Evolutionary conservation across 1,140 invertebrate genomes (phyloP).

Genomic region (Atta cephalotes): DNA sequence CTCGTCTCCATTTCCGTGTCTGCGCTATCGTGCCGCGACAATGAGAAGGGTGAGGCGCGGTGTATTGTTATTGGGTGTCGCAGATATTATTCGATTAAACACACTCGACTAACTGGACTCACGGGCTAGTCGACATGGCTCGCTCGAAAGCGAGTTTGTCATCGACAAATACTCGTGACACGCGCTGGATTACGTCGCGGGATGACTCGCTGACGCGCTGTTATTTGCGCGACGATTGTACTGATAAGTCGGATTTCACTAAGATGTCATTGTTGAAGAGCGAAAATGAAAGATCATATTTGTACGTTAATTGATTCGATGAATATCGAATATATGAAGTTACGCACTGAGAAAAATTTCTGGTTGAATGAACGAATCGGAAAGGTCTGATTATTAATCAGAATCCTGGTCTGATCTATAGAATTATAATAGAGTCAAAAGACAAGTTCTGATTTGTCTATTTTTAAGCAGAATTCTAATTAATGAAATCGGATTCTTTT

Average conservation of each 20-base stretch:
- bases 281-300: neutral
- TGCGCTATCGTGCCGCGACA: constrained; percentile 16
- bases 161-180: constrained; percentile 73
- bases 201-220: constrained; percentile 27
- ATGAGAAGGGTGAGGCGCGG: constrained; percentile 4
- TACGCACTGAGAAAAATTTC: no score
- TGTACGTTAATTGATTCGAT: neutral
- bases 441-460: no score
- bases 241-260: constrained; percentile 22
- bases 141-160: constrained; percentile 66
- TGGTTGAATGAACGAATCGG: no score
- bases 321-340: neutral
- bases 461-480: no score
- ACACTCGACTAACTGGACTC: constrained; percentile 70
- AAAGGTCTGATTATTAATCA: no score
- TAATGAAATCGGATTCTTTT: no score
- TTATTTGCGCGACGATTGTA: constrained; percentile 7
- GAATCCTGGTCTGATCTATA: no score
- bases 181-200: constrained; percentile 37
- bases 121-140: constrained; percentile 46
- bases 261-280: neutral
- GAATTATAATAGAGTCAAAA: no score
- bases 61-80: constrained; percentile 67
- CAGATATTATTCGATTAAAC: constrained; percentile 73
- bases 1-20: constrained; percentile 44